A percentile compares a stretch with the other conserved stretches of the same genome.
These are phyloP conservation scores for Dascillus cervinus DNA, from an alignment of 2,888 invertebrate species.

Conservation along the genomic window DNA sequence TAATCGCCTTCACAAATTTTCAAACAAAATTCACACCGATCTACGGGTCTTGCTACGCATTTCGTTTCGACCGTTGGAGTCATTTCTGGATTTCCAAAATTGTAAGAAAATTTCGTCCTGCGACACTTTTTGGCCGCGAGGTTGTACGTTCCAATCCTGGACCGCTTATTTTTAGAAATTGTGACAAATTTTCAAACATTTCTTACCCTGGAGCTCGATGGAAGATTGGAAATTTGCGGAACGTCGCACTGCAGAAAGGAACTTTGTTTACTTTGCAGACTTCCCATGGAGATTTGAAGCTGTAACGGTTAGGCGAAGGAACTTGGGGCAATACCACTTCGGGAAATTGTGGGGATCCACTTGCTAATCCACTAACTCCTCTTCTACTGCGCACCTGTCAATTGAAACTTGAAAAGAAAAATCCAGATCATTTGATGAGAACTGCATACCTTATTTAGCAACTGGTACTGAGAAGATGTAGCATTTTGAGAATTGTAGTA, in stretches of 20 bases:
- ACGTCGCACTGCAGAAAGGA: slow-evolving; percentile 24
- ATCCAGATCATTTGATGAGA: no score
- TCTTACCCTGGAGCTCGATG: slow-evolving; percentile 31
- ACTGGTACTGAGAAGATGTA: slow-evolving; percentile 24
- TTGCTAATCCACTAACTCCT: slow-evolving; percentile 31
- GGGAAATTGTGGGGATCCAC: slow-evolving; percentile 27
- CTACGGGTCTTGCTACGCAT: slow-evolving; percentile 38
- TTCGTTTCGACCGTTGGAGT: slow-evolving; percentile 40
- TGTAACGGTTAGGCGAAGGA: slow-evolving; percentile 35
- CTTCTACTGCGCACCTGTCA: slow-evolving; percentile 30
- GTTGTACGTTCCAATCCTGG: slow-evolving; percentile 32
- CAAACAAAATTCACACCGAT: slow-evolving; percentile 41
- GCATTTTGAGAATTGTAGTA: slow-evolving; percentile 26
- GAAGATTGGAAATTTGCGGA: slow-evolving; percentile 10
- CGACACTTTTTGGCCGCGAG: slow-evolving; percentile 22
- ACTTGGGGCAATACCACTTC: slow-evolving; percentile 23
- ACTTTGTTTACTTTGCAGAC: slow-evolving; percentile 17
- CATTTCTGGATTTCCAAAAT: slow-evolving; percentile 41
- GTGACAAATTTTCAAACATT: no score
- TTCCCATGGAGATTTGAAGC: slow-evolving; percentile 16
- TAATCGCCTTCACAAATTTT: slow-evolving; percentile 43
- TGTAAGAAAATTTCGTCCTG: slow-evolving; percentile 36
- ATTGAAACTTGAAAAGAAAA: no score
- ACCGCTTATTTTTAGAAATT: no score
- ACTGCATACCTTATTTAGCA: slow-evolving; percentile 27